Evolutionary conservation across 2,888 invertebrate genomes (phyloP).

Genomic region (Leistus spinibarbis): DNA sequence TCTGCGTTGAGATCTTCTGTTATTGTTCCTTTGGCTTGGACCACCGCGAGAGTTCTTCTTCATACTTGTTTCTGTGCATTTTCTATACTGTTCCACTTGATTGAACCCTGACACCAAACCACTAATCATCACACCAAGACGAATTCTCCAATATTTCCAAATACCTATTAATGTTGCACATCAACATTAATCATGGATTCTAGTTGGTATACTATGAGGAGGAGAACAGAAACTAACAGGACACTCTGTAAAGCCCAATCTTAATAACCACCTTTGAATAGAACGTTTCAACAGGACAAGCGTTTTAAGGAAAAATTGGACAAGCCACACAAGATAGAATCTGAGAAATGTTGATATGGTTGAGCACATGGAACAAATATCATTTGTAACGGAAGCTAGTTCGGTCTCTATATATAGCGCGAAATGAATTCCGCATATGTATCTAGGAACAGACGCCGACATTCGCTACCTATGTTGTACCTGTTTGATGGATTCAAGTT

Average conservation of each 20-base stretch:
- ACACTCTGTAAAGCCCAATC: too few relatives aligned
- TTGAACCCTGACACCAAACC: background rate
- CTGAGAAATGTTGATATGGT: background rate
- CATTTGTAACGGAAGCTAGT: conserved; percentile 2
- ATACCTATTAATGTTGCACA: too few relatives aligned
- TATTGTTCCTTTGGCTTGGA: background rate
- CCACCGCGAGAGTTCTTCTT: background rate
- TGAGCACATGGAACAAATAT: background rate
- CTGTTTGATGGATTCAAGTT: conserved; percentile 25
- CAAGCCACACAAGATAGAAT: background rate
- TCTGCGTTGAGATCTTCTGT: background rate
- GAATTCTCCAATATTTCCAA: too few relatives aligned
- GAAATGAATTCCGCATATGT: background rate
- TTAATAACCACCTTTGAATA: too few relatives aligned
- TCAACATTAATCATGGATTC: too few relatives aligned
- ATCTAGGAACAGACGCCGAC: background rate
- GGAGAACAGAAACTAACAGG: too few relatives aligned
- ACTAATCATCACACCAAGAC: background rate
- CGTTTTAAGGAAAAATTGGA: too few relatives aligned
- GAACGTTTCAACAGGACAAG: too few relatives aligned
- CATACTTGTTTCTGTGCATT: background rate
- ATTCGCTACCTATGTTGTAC: background rate
- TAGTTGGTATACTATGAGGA: too few relatives aligned
- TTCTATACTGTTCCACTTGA: too few relatives aligned
- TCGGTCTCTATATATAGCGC: background rate